Conservation (phyloP, 2,113 vertebrate species). For the Sturnus vulgaris region DNA sequence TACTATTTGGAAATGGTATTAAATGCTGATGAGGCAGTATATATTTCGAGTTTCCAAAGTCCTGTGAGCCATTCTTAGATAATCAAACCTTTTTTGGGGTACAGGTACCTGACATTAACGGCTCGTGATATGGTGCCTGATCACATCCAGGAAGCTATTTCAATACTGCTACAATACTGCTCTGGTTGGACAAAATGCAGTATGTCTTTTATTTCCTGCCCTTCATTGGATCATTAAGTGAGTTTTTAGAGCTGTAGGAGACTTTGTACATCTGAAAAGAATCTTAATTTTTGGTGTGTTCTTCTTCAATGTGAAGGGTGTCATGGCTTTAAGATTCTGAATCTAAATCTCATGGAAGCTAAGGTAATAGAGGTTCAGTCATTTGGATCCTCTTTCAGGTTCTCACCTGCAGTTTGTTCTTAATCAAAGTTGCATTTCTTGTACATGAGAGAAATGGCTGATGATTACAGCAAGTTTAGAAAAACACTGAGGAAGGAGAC, state of each 20-base stretch:
- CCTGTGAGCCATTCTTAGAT: not conserved
- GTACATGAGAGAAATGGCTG: not conserved
- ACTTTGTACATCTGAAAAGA: not conserved
- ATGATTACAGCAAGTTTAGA: not conserved
- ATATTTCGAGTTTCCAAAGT: not conserved
- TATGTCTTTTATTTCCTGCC: not conserved
- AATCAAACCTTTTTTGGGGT: not conserved
- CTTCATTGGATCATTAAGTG: fast-evolving
- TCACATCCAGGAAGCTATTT: not conserved
- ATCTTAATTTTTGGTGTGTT: not conserved
- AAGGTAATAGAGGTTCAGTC: not conserved
- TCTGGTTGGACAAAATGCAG: not conserved
- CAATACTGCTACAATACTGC: not conserved
- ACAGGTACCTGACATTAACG: not conserved
- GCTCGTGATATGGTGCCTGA: not conserved
- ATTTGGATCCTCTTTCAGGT: not conserved
- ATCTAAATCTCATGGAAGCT: not conserved
- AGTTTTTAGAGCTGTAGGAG: not conserved
- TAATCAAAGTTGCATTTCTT: not conserved
- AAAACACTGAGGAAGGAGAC: not conserved
- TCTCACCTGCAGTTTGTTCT: not conserved
- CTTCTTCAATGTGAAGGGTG: not conserved
- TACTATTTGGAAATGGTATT: not conserved
- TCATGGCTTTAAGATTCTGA: not conserved
- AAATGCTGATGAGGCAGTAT: not conserved